Base-by-base conservation (phyloP, 2,888 invertebrate genomes). In the Dorcus hopei region DNA sequence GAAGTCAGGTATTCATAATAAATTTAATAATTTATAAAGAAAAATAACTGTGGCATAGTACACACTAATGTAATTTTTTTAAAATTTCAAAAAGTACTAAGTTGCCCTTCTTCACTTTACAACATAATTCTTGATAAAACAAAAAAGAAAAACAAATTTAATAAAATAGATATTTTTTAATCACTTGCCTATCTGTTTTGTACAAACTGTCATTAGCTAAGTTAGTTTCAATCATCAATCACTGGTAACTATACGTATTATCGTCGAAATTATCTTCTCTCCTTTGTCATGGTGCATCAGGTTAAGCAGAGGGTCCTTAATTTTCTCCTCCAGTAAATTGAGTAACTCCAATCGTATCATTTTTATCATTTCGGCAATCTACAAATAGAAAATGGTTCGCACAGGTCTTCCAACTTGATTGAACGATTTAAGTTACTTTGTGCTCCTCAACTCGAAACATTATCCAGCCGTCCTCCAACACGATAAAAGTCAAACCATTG, bases 361-460 rank as follows among this genome's bases (percentile, higher is more conserved):
- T 78, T 92, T 89, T 51, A 92, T 80, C 84, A 92, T 86, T 81
- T 91, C 91, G 0, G 91, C 91, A n/a, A 90, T 83, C 88, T 88
- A 75, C 74, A 74, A 67, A 54, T 26, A 45, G 38, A 47, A 9
- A 48, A 45, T 38, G 23, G 49, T 51, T 52, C 9, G 40, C 33
- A 14, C 9, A 33, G 40, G 33, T 39, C 9, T 42, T 42, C 11
- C 5, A n/a, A 33, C 41, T 14, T 7, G 23, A 38, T 14, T 50
- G 6, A 11, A 49, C 42, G n/a, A 33, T 6, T 33, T 5, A 39
- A 9, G 33, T 23, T 52, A 88, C 88, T 79, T 88, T 87, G 65
- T 89, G 88, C 65, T 87, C 87, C 62, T 89, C 87, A 0, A 90
- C 89, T 75, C 88, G 87, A 68, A 93, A 85, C 78, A 90, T 84